These are phyloP conservation scores for Dromiciops gliroides DNA, from an alignment of 2,113 vertebrate genomes.

Conservation along the genomic window DNA sequence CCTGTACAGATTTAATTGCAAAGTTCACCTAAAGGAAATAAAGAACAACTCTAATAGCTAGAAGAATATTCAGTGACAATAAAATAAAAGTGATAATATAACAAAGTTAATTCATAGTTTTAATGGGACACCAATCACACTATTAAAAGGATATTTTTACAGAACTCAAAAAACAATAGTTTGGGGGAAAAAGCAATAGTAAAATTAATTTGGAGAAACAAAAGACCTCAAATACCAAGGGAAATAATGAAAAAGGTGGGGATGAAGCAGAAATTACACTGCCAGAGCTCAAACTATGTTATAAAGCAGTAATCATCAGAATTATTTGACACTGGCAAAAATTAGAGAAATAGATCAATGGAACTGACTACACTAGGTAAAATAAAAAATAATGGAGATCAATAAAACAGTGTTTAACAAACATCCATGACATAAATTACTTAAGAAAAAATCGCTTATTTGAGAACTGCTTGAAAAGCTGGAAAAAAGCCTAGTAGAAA, in stretches of 20 bases:
- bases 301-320: background rate
- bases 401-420: background rate
- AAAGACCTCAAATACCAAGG: background rate
- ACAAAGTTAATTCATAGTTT: background rate
- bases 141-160: background rate
- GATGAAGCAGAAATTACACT: background rate
- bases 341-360: background rate
- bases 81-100: background rate
- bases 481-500: no score
- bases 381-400: background rate
- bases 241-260: background rate
- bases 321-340: background rate
- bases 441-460: no score
- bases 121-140: background rate
- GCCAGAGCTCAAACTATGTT: background rate
- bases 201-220: background rate
- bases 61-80: background rate
- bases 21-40: background rate
- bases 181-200: background rate
- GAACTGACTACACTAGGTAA: background rate
- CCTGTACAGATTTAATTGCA: background rate
- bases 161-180: background rate
- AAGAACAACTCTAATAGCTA: background rate
- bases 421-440: no score
- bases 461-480: no score